phyloP scores from a whole-genome alignment of 2,888 invertebrate genomes.

The Zonitis immaculata region DNA sequence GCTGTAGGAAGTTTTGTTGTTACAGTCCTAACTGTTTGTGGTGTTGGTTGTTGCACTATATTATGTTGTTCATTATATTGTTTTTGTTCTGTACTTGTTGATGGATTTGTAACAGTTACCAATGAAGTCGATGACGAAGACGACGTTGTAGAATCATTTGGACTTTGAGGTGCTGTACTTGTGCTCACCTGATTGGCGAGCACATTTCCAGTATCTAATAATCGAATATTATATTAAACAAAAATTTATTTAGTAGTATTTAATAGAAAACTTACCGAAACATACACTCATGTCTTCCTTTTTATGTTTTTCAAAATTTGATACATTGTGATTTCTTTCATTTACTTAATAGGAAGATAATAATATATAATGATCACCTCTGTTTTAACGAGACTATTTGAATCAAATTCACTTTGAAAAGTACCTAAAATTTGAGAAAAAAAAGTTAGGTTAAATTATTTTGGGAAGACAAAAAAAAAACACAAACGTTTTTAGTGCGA shows the following conservation, averaged over 20 bases:
- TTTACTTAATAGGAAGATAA: not conserved
- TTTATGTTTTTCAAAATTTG: slow-evolving; percentile 19
- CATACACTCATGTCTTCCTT: slow-evolving; percentile 44
- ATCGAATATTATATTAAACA: not conserved
- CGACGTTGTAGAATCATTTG: slow-evolving; percentile 14
- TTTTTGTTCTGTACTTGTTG: slow-evolving; percentile 8
- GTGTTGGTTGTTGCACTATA: slow-evolving; percentile 9
- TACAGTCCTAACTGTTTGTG: slow-evolving; percentile 10
- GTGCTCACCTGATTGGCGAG: slow-evolving; percentile 37
- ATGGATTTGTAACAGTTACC: slow-evolving; percentile 2
- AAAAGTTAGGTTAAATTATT: not conserved
- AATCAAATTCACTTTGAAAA: not conserved
- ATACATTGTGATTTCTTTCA: slow-evolving; percentile 27
- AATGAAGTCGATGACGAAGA: slow-evolving; percentile 5
- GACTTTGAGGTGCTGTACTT: slow-evolving; percentile 14
- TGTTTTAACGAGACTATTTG: not conserved
- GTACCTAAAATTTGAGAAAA: not conserved
- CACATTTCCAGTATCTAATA: slow-evolving; percentile 34
- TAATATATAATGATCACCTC: slow-evolving; percentile 12
- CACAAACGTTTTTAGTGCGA: not conserved
- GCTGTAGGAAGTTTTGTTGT: slow-evolving; percentile 32
- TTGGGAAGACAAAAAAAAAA: not conserved
- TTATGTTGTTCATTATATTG: slow-evolving; percentile 4
- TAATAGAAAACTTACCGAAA: slow-evolving; percentile 32
- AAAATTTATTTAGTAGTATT: not conserved